Conservation (phyloP, 2,888 invertebrate species). For the Caenorhabditis becei region DNA sequence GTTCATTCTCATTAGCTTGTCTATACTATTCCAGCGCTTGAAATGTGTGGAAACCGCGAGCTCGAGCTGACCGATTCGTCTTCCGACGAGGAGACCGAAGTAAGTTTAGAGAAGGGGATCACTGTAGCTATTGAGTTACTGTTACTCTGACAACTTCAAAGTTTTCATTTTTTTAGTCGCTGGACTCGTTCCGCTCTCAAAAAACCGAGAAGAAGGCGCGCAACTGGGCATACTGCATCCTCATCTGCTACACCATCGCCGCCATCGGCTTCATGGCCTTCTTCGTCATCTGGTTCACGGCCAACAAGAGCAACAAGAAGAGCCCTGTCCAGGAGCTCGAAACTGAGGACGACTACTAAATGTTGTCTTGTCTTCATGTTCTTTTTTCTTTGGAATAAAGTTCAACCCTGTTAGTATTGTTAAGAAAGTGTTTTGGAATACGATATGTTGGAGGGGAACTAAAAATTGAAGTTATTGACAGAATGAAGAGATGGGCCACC, state of each 20-base stretch:
- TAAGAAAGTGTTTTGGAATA: no score
- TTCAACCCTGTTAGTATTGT: not conserved
- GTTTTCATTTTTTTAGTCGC: constrained; percentile 18
- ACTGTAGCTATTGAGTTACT: no score
- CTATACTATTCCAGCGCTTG: no score
- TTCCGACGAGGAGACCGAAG: not conserved
- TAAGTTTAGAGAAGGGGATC: not conserved
- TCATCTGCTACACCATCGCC: constrained; percentile 27
- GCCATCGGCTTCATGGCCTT: constrained; percentile 30
- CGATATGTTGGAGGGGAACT: no score
- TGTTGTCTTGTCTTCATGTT: not conserved
- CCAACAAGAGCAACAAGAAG: constrained; percentile 3
- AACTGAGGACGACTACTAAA: constrained; percentile 7
- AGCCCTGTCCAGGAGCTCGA: not conserved
- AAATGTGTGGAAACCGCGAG: not conserved
- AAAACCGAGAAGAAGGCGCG: constrained; percentile 17
- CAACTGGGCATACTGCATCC: constrained; percentile 32
- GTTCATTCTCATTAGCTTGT: not conserved
- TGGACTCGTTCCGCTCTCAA: constrained; percentile 35
- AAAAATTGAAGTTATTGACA: no score
- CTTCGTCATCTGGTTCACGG: constrained; percentile 37
- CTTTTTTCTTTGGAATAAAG: not conserved
- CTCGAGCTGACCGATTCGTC: not conserved
- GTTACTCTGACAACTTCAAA: not conserved
- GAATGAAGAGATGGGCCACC: no score